Percentiles rank a stretch among this genome's conserved stretches.
These are phyloP conservation scores for Ariopsis seemanni DNA, from an alignment of 2,113 vertebrate species.

Conservation along the genomic window DNA sequence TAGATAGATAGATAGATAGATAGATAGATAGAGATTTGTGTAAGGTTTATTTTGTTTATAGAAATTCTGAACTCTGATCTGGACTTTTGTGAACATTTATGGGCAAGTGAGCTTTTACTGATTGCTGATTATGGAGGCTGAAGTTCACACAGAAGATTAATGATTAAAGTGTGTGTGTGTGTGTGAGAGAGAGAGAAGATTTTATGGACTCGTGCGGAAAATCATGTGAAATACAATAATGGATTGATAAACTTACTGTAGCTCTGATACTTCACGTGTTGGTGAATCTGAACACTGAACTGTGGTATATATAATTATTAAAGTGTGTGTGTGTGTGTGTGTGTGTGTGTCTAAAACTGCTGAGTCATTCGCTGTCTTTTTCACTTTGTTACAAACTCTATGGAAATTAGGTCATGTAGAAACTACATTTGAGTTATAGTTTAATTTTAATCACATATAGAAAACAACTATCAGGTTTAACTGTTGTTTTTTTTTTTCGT, in stretches of 20 bases:
- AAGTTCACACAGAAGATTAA: slow-evolving; percentile 8
- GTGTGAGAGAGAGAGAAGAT: background rate
- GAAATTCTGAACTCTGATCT: background rate
- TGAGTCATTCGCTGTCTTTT: background rate
- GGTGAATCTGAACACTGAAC: no score
- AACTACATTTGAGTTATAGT: background rate
- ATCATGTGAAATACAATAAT: background rate
- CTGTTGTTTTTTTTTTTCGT: background rate
- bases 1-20: no score
- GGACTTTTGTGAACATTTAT: background rate
- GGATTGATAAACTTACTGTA: background rate
- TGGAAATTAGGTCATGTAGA: background rate
- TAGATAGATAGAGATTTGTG: no score
- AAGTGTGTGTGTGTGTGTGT: no score
- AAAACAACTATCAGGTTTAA: background rate
- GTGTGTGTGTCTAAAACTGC: background rate
- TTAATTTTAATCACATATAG: background rate
- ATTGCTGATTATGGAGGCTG: background rate
- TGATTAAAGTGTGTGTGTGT: slow-evolving; percentile 1
- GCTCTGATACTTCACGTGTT: background rate
- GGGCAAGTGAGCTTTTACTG: background rate
- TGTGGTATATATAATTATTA: no score
- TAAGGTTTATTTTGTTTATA: background rate
- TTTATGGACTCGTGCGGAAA: background rate
- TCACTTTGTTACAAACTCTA: background rate